These are phyloP conservation scores for Drosophila nikananu DNA, from an alignment of 1,140 invertebrate species.

Conservation along the genomic window DNA sequence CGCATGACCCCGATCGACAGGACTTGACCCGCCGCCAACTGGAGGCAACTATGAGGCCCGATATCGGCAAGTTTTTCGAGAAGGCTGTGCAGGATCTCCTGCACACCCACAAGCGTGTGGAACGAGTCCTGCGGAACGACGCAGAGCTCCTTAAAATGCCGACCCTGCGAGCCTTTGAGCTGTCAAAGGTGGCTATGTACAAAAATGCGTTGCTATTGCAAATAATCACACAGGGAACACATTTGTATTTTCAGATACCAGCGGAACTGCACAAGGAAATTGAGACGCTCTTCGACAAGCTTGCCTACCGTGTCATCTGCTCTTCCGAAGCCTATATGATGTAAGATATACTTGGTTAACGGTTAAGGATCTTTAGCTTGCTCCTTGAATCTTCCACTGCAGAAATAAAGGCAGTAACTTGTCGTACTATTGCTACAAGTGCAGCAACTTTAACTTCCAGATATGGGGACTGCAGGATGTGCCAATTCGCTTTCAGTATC, in stretches of 20 bases:
- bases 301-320: slow-evolving; percentile 65
- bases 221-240: background rate
- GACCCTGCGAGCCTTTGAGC: slow-evolving; percentile 11
- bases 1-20: slow-evolving; percentile 24
- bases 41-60: slow-evolving; percentile 5
- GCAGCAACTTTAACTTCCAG: slow-evolving; percentile 52
- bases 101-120: slow-evolving; percentile 25
- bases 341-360: slow-evolving; percentile 35
- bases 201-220: background rate
- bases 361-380: background rate
- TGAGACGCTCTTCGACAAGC: slow-evolving; percentile 57
- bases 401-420: slow-evolving; percentile 43
- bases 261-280: slow-evolving; percentile 43
- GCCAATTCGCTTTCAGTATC: slow-evolving; percentile 53
- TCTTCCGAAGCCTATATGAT: slow-evolving; percentile 56
- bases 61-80: slow-evolving; percentile 62
- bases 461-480: slow-evolving; percentile 73
- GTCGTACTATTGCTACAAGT: slow-evolving; percentile 56
- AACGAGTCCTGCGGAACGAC: slow-evolving; percentile 26
- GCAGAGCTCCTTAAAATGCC: slow-evolving; percentile 23
- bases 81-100: slow-evolving; percentile 30
- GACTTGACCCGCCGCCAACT: slow-evolving; percentile 48
- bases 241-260: slow-evolving; percentile 25
- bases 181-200: slow-evolving; percentile 4
- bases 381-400: background rate